Conservation (phyloP, 2,113 vertebrate species). For the Lycaon pictus region DNA sequence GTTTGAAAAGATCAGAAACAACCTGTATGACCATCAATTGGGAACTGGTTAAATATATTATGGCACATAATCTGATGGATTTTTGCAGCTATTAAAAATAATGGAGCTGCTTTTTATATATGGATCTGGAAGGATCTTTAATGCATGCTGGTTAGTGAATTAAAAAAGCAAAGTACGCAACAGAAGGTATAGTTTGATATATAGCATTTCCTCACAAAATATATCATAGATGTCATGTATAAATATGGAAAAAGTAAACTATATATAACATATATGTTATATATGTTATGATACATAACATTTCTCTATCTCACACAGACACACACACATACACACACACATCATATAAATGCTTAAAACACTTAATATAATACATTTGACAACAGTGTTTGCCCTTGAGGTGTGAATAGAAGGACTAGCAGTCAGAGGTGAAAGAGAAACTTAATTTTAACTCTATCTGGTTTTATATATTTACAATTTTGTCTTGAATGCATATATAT, state of each 20-base stretch:
- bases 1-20: neutral
- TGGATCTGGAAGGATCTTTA: neutral
- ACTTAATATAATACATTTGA: neutral
- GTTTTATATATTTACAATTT: slow-evolving; percentile 10
- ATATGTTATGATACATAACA: too few species aligned
- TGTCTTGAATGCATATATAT: neutral
- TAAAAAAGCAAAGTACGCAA: neutral
- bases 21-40: neutral
- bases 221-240: neutral
- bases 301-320: neutral
- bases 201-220: slow-evolving; percentile 18
- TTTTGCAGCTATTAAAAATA: slow-evolving; percentile 37
- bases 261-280: neutral
- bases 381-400: neutral
- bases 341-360: neutral
- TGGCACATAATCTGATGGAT: neutral
- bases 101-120: neutral
- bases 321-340: rapidly evolving
- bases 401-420: neutral
- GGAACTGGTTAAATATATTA: neutral
- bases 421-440: neutral
- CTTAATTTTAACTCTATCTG: neutral
- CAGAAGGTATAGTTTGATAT: neutral
- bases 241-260: neutral
- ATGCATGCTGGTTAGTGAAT: neutral